Conservation (phyloP, 2,888 invertebrate genomes). For the Tetanocera ferruginea region DNA sequence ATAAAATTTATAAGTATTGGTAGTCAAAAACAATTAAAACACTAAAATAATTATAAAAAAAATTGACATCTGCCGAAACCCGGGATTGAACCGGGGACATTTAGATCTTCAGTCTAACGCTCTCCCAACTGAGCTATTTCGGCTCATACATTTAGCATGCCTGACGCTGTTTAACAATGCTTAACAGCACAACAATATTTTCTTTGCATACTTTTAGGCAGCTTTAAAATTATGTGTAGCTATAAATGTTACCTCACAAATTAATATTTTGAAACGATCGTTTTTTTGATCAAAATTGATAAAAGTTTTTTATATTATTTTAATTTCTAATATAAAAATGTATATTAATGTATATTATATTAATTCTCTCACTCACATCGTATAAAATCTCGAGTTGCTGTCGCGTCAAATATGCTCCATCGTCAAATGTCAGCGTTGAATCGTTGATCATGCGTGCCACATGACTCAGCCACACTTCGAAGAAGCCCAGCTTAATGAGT, state of each 20-base stretch:
- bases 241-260: too few relatives aligned
- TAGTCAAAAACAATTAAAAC: neutral
- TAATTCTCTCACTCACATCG: constrained; percentile 76
- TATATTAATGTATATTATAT: too few relatives aligned
- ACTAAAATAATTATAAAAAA: neutral
- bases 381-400: constrained; percentile 89
- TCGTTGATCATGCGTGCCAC: constrained; percentile 84
- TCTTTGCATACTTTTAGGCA: neutral
- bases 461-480: constrained; percentile 95
- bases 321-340: too few relatives aligned
- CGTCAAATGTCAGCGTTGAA: constrained; percentile 86
- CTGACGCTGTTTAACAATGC: too few relatives aligned
- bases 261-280: too few relatives aligned
- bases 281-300: too few relatives aligned
- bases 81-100: constrained; percentile 58
- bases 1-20: neutral
- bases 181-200: neutral
- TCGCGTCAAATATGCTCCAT: constrained; percentile 86
- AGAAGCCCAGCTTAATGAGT: constrained; percentile 95
- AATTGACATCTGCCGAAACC: constrained; percentile 55
- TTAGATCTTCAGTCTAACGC: constrained; percentile 59
- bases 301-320: too few relatives aligned
- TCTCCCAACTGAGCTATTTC: constrained; percentile 61
- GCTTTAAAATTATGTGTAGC: neutral
- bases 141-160: constrained; percentile 36